These are phyloP conservation scores for Ochotona curzoniae DNA, from an alignment of 2,113 vertebrate species.

Conservation along the genomic window DNA sequence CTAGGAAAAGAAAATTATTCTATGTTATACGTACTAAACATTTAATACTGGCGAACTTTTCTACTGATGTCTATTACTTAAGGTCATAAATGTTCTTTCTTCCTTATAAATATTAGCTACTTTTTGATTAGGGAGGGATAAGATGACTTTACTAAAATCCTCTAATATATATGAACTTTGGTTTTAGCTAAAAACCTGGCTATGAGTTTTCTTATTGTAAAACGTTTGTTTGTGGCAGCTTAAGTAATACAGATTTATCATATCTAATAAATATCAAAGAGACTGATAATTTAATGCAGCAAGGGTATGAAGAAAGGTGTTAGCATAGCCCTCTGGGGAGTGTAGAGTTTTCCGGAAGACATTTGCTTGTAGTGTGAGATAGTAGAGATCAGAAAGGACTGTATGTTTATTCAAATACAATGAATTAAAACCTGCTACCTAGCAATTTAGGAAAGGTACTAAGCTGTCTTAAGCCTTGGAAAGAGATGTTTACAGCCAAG, in stretches of 20 bases:
- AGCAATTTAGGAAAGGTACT: not conserved
- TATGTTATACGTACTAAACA: not conserved
- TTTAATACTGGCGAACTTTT: not conserved
- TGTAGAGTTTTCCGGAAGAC: not conserved
- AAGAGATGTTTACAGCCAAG: not conserved
- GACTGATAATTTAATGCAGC: not conserved
- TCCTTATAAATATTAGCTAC: not conserved
- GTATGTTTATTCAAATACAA: not conserved
- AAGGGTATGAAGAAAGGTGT: not conserved
- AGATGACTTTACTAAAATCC: not conserved
- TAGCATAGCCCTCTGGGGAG: not conserved
- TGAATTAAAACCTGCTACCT: not conserved
- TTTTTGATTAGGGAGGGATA: not conserved
- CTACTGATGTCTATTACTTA: not conserved
- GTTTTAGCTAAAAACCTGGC: not conserved
- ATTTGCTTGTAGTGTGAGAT: not conserved
- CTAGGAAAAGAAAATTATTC: not conserved
- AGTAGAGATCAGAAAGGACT: not conserved
- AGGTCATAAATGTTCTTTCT: not conserved
- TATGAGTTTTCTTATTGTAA: not conserved
- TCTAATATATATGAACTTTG: not conserved
- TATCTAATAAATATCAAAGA: not conserved
- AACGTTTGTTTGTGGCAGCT: conserved; percentile 7
- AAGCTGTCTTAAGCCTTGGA: not conserved
- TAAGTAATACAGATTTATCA: not conserved